Evolutionary conservation across 2,888 invertebrate species (phyloP).

Genomic region (Cenopis cana): DNA sequence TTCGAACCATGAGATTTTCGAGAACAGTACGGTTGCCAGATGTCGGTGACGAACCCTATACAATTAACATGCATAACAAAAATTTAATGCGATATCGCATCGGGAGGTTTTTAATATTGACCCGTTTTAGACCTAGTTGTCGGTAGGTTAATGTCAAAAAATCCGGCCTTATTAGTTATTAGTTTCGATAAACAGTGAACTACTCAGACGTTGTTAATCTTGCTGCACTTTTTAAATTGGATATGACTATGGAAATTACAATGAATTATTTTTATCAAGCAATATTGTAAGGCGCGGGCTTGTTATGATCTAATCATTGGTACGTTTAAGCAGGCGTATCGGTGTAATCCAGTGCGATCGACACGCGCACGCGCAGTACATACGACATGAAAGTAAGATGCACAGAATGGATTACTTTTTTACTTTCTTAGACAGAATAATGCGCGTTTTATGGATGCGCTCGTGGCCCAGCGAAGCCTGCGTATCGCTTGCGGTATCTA

Average conservation of each 20-base stretch:
- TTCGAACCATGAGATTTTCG: too few relatives aligned
- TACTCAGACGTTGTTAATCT: background rate
- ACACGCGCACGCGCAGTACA: constrained; percentile 35
- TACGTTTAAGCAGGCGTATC: constrained; percentile 30
- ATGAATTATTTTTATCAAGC: background rate
- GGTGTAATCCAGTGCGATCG: constrained; percentile 33
- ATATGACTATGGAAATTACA: background rate
- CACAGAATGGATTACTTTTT: constrained; percentile 48
- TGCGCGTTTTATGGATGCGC: too few relatives aligned
- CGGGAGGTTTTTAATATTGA: background rate
- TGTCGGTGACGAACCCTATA: too few relatives aligned
- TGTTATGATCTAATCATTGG: constrained; percentile 8
- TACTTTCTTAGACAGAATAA: constrained; percentile 43
- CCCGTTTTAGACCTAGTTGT: too few relatives aligned
- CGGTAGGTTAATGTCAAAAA: too few relatives aligned
- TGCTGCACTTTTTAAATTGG: constrained; percentile 4
- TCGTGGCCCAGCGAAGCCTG: too few relatives aligned
- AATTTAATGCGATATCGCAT: too few relatives aligned
- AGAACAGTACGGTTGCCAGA: too few relatives aligned
- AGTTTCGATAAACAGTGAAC: too few relatives aligned
- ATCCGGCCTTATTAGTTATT: too few relatives aligned
- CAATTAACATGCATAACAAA: too few relatives aligned
- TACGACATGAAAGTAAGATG: constrained; percentile 56
- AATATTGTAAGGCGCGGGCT: background rate
- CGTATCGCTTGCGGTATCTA: too few relatives aligned